A percentile compares a stretch with the other conserved stretches of the same genome.
These are phyloP conservation scores for Odontothrips loti DNA, from an alignment of 2,888 invertebrate species.

Conservation along the genomic window DNA sequence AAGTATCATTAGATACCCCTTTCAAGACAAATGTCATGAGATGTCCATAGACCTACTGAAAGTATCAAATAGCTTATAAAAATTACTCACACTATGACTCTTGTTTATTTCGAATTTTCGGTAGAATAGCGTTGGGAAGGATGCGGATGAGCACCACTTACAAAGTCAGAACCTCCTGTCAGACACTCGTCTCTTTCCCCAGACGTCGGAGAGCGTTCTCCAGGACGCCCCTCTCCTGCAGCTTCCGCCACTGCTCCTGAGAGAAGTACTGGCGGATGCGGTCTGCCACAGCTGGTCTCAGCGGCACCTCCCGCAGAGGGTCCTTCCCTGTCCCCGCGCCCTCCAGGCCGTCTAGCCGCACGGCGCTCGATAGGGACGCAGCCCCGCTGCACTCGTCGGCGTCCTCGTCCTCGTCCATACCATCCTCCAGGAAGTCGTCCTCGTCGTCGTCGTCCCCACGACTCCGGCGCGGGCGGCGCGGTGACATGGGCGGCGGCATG, in stretches of 20 bases:
- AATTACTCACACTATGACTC: too few species aligned
- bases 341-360: conserved; percentile 5
- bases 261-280: conserved; percentile 6
- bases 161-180: neutral
- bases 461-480: neutral
- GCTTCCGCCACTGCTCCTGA: neutral
- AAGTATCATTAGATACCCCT: too few species aligned
- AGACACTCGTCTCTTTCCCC: neutral
- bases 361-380: neutral
- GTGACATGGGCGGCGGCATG: neutral
- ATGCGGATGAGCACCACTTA: too few species aligned
- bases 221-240: neutral
- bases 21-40: too few species aligned
- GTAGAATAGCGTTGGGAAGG: too few species aligned
- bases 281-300: neutral
- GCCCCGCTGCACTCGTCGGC: neutral
- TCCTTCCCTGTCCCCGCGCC: neutral
- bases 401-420: neutral
- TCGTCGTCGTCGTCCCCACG: neutral
- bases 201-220: neutral
- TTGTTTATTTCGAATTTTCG: too few species aligned
- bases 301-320: neutral
- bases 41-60: too few species aligned
- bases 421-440: neutral
- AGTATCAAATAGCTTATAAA: too few species aligned